phyloP scores from a whole-genome alignment of 2,888 invertebrate genomes.

The Drosophila birchii region DNA sequence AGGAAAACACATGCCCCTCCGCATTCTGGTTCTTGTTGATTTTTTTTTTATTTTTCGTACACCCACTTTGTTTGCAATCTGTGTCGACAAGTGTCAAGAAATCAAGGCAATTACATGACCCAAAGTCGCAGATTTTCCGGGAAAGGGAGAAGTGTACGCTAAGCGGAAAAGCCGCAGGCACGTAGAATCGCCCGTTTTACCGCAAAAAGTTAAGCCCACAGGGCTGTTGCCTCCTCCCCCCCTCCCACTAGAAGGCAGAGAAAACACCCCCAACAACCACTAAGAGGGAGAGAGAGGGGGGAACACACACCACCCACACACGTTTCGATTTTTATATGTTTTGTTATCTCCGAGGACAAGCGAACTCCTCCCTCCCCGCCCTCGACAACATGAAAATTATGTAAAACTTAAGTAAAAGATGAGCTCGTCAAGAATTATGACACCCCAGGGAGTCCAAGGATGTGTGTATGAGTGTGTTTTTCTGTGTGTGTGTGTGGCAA shows the following conservation, averaged over 20 bases:
- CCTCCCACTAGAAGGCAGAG: background rate
- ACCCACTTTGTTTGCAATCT: conserved; percentile 36
- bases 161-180: conserved; percentile 68
- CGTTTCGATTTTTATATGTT: conserved; percentile 67
- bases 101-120: conserved; percentile 56
- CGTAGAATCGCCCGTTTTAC: conserved; percentile 77
- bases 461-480: conserved; percentile 7
- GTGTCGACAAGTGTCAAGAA: conserved; percentile 58
- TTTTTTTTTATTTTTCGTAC: no score
- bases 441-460: conserved; percentile 80
- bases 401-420: conserved; percentile 85
- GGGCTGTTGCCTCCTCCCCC: background rate
- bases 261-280: background rate
- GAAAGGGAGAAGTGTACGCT: conserved; percentile 23
- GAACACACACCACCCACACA: conserved; percentile 34
- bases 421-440: conserved; percentile 85
- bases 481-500: conserved; percentile 34
- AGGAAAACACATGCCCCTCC: conserved; percentile 1
- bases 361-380: conserved; percentile 47
- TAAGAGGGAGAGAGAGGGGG: background rate
- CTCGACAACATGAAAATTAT: conserved; percentile 83
- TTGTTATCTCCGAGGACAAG: conserved; percentile 74
- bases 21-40: background rate
- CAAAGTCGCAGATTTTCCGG: conserved; percentile 18
- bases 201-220: conserved; percentile 60